Percentiles rank a stretch among this genome's conserved stretches.
phyloP scores from a whole-genome alignment of 2,113 vertebrate species.

The Ranitomeya variabilis region DNA sequence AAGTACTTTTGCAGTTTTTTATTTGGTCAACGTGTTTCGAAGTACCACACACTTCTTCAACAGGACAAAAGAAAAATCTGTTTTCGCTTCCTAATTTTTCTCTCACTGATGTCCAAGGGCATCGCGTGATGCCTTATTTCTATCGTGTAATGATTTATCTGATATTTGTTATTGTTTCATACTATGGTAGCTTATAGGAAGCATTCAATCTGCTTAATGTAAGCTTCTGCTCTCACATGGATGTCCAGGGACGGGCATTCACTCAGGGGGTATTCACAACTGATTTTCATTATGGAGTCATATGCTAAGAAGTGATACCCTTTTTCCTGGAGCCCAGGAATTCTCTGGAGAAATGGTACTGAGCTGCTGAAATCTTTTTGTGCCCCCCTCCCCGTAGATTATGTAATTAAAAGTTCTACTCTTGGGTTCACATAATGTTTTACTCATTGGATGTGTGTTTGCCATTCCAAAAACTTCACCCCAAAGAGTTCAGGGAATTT shows the following conservation, averaged over 20 bases:
- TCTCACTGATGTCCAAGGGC: too few species aligned
- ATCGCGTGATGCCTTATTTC: too few species aligned
- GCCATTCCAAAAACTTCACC: neutral
- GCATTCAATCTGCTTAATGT: neutral
- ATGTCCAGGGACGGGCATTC: neutral
- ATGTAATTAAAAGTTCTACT: neutral
- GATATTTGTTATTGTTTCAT: neutral
- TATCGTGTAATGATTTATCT: too few species aligned
- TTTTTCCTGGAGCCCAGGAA: constrained; percentile 11
- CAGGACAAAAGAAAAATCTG: too few species aligned
- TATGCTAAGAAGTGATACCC: constrained; percentile 26
- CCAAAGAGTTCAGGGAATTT: neutral
- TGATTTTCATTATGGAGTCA: constrained; percentile 32
- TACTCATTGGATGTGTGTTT: neutral
- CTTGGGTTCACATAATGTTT: constrained; percentile 2
- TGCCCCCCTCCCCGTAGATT: neutral
- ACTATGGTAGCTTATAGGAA: neutral
- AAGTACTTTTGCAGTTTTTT: too few species aligned
- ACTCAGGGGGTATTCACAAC: constrained; percentile 18
- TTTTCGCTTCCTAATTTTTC: too few species aligned
- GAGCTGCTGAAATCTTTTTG: neutral
- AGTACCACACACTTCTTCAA: too few species aligned
- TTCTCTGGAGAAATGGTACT: neutral
- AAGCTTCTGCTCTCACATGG: neutral
- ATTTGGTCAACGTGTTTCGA: too few species aligned